Conservation (phyloP, 2,888 invertebrate genomes). For the Drosophila stalkeri region DNA sequence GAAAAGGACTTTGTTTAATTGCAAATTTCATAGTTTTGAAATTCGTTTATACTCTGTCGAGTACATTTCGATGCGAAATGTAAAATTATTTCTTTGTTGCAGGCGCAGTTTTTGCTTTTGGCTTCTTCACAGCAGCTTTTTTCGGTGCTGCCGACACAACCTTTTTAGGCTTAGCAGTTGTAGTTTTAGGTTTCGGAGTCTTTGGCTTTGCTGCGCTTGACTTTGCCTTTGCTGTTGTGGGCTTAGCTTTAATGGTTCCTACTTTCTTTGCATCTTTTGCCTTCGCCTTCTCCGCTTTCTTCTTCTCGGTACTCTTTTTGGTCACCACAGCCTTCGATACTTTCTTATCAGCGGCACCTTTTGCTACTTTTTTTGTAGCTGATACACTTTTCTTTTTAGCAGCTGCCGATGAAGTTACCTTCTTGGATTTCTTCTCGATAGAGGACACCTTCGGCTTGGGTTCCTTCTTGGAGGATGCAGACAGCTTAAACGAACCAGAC, state of each 20-base stretch:
- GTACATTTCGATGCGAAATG: constrained; percentile 6
- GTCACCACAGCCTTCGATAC: constrained; percentile 31
- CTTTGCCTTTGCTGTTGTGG: constrained; percentile 39
- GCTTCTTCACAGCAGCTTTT: constrained; percentile 44
- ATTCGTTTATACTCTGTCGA: not conserved
- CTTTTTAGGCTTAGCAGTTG: constrained; percentile 44
- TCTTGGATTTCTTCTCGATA: constrained; percentile 44
- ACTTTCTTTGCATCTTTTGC: constrained; percentile 34
- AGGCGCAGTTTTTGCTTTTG: constrained; percentile 45
- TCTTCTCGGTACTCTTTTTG: constrained; percentile 50
- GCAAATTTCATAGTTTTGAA: constrained; percentile 10
- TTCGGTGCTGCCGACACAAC: constrained; percentile 33
- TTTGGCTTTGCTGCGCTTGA: constrained; percentile 37
- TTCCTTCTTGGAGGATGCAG: constrained; percentile 53
- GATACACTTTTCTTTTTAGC: constrained; percentile 22
- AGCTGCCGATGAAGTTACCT: constrained; percentile 18
- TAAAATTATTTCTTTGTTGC: constrained; percentile 36
- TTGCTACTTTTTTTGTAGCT: constrained; percentile 23
- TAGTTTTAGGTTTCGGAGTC: constrained; percentile 30
- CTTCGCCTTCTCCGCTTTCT: constrained; percentile 46
- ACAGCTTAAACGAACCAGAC: constrained; percentile 61
- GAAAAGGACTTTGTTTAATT: constrained; percentile 7
- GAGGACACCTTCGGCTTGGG: constrained; percentile 40
- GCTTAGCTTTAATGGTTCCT: constrained; percentile 47
- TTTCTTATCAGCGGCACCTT: constrained; percentile 41